Conservation (phyloP, 2,113 vertebrate genomes). For the Myocastor coypus region DNA sequence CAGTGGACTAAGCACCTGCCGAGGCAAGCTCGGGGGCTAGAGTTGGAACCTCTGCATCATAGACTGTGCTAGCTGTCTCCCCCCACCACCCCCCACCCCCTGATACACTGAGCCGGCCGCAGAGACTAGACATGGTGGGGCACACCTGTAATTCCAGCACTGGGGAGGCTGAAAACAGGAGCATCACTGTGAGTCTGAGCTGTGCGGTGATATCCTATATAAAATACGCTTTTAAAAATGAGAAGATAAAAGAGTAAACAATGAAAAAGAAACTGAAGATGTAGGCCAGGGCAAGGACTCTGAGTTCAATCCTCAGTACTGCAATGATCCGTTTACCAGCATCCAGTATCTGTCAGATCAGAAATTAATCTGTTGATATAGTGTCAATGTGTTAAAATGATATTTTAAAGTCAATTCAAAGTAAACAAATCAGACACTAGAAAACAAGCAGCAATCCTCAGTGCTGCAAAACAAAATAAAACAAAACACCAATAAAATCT, state of each 20-base stretch:
- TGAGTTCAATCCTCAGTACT: background rate
- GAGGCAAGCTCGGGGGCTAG: too few relatives aligned
- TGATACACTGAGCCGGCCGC: too few relatives aligned
- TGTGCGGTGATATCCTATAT: too few relatives aligned
- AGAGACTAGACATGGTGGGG: too few relatives aligned
- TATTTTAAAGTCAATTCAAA: constrained; percentile 1
- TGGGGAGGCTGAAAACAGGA: too few relatives aligned
- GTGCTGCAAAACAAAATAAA: background rate
- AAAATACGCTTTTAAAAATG: too few relatives aligned
- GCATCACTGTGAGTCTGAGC: too few relatives aligned
- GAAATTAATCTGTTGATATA: background rate
- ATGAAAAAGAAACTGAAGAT: background rate
- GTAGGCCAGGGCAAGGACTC: background rate
- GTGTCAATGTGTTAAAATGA: background rate
- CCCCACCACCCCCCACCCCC: too few relatives aligned
- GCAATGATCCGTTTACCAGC: background rate
- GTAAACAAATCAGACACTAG: background rate
- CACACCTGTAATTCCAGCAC: too few relatives aligned
- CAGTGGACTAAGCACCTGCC: too few relatives aligned
- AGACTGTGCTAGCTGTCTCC: too few relatives aligned
- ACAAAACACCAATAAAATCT: background rate
- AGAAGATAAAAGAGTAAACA: background rate
- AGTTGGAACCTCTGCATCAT: too few relatives aligned
- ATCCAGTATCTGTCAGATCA: background rate
- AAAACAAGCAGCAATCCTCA: background rate